Base-by-base conservation (phyloP, 2,113 vertebrate genomes). In the Reinhardtius hippoglossoides region DNA sequence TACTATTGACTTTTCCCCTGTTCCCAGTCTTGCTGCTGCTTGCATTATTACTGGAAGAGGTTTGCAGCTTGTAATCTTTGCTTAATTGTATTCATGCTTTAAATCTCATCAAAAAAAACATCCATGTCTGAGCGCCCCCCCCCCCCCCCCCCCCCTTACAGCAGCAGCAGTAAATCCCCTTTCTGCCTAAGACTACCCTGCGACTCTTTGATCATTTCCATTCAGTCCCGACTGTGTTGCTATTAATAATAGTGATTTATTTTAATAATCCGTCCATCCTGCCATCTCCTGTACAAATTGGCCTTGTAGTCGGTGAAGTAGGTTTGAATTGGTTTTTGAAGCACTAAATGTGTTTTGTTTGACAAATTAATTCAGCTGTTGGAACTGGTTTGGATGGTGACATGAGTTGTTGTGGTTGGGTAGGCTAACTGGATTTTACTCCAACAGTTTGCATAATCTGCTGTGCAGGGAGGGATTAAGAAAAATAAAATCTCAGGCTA, bases 191-290 rank as follows among this genome's bases (percentile, higher is more conserved):
- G 54, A 82, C 62, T 24, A 63, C 56, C 60, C 50, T 7, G 6
- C 31, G 6, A 31, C 31, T 31, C 31, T 82, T 69, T 86, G 79
- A 86, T 84, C 48, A 56, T 24, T 27, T 58, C 52, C 63, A 81
- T 67, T 81, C 64, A 73, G 55, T 54, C 57, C 66, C 5, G 57
- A 83, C 16, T 44, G 27, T 71, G 35, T 58, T 46, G 44, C 65
- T 46, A 27, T 68, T 65, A 71, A 83, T 83, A 78, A 82, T 76
- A 62, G 23, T 56, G 76, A 57, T 56, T 13, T 26, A 70, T 73
- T 83, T 69, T 60, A 78, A 76, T 76, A 74, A 75, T 58, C 14
- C 71, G 68, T 71, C 61, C 18, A 37, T 61, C n/a, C 40, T 55
- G 23, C 67, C 56, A 64, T 76, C 52, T 44, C 71, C 56, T 37